Percentiles rank a stretch among this genome's conserved stretches.
phyloP scores from a whole-genome alignment of 2,113 vertebrate species.

The Polypterus senegalus region DNA sequence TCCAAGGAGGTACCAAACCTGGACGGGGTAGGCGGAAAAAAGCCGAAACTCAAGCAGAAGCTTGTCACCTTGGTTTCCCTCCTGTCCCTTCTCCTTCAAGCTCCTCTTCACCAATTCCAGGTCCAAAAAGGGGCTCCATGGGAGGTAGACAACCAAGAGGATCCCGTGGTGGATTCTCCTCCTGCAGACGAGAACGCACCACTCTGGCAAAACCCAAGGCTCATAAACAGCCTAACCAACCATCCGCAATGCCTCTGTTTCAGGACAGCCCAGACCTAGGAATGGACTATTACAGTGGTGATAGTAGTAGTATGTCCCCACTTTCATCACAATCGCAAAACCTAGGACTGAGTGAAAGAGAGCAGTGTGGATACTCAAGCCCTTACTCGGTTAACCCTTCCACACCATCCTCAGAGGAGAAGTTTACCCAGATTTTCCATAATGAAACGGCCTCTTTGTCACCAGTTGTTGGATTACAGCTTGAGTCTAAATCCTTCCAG shows the following conservation, averaged over 20 bases:
- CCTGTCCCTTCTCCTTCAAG: conserved; percentile 70
- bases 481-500: conserved; percentile 65
- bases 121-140: conserved; percentile 69
- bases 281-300: conserved; percentile 92
- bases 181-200: conserved; percentile 76
- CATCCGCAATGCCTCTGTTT: conserved; percentile 69
- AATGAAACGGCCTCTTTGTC: conserved; percentile 73
- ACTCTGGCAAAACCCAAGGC: conserved; percentile 56
- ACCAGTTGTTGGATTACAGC: conserved; percentile 66
- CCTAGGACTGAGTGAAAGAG: conserved; percentile 67
- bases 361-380: conserved; percentile 86
- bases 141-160: conserved; percentile 76
- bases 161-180: conserved; percentile 64
- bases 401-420: conserved; percentile 84
- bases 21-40: conserved; percentile 87
- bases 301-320: conserved; percentile 89
- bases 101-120: conserved; percentile 57
- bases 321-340: conserved; percentile 74
- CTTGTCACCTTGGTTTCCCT: conserved; percentile 55
- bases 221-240: conserved; percentile 56
- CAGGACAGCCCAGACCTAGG: conserved; percentile 72
- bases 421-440: conserved; percentile 80
- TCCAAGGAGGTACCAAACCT: conserved; percentile 84
- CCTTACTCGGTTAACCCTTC: conserved; percentile 92
- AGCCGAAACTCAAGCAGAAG: conserved; percentile 66